Base-by-base conservation (phyloP, 2,113 vertebrate genomes). In the Marcusenius ussheri region DNA sequence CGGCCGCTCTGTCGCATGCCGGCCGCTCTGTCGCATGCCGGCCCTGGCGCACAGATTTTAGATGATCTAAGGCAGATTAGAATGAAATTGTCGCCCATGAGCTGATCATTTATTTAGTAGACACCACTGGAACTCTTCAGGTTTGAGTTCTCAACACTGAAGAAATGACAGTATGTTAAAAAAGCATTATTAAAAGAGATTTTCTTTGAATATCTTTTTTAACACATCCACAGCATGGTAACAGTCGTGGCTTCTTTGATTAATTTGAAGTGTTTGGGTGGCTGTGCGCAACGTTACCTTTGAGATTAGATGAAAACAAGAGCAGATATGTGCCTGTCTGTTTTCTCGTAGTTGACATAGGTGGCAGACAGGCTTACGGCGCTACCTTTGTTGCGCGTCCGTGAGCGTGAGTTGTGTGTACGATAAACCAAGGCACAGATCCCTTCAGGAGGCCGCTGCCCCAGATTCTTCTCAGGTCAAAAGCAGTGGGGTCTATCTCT, bases 391-490 rank as follows among this genome's bases (percentile, higher is more conserved):
- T 10, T 87, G 27, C 53, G 50, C 85, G n/a, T 35, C 27, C 24
- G n/a, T 31, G 50, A 87, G 27, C 27, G 31, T 50, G 50, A 53
- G 49, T 17, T 87, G 85, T 9, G 31, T 87, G 47, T 13, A 39
- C n/a, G 13, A 53, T 87, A 27, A 87, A 86, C 49, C 50, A 88
- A 84, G 91, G 58, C 91, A 88, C 74, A 49, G 90, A 94, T 92
- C 92, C 92, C 93, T 90, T 89, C 70, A 91, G 91, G 45, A 86
- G 83, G 24, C 83, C 24, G 10, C 19, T 24, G 39, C 42, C 46
- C 83, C 50, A 87, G 91, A 93, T 93, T 93, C 92, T 92, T 92
- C 91, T 92, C 93, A 92, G 94, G 91, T 95, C 91, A 90, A 51
- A 92, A 90, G 90, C 91, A 90, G 88, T 90, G 86, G 87, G 91